Conservation (phyloP, 2,113 vertebrate genomes). For the Beaufortia kweichowensis region DNA sequence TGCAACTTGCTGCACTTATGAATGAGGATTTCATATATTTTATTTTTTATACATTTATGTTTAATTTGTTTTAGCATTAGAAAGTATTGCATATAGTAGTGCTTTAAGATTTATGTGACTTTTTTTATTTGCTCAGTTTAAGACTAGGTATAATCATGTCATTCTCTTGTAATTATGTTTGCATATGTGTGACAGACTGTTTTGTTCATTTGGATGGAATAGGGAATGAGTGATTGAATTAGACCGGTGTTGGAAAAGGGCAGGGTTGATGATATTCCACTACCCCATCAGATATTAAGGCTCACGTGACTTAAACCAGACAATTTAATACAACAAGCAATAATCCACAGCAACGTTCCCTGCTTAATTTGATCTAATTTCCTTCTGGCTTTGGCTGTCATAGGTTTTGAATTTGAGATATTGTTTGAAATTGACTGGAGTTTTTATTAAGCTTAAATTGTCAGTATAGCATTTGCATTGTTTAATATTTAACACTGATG, state of each 20-base stretch:
- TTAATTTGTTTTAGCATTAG: background rate
- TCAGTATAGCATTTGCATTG: background rate
- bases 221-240: constrained; percentile 36
- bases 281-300: constrained; percentile 17
- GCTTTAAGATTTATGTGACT: too few relatives aligned
- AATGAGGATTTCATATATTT: background rate
- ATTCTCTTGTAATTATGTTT: background rate
- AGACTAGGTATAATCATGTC: background rate
- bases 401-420: background rate
- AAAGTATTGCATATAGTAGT: background rate
- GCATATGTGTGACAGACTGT: background rate
- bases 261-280: constrained; percentile 36
- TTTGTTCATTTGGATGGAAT: constrained; percentile 14
- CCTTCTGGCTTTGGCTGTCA: background rate
- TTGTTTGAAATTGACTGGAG: constrained; percentile 3
- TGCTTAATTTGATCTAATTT: constrained; percentile 20
- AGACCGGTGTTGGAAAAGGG: constrained; percentile 24
- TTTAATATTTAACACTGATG: constrained; percentile 4
- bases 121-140: background rate
- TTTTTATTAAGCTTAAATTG: constrained; percentile 9
- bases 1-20: constrained; percentile 8
- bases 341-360: constrained; percentile 15
- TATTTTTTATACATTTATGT: background rate
- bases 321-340: constrained; percentile 11
- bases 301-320: constrained; percentile 19